A percentile compares a stretch with the other conserved stretches of the same genome.
These are phyloP conservation scores for Porites rus DNA, from an alignment of 92 coral and sea anemone genomes.

Conservation along the genomic window DNA sequence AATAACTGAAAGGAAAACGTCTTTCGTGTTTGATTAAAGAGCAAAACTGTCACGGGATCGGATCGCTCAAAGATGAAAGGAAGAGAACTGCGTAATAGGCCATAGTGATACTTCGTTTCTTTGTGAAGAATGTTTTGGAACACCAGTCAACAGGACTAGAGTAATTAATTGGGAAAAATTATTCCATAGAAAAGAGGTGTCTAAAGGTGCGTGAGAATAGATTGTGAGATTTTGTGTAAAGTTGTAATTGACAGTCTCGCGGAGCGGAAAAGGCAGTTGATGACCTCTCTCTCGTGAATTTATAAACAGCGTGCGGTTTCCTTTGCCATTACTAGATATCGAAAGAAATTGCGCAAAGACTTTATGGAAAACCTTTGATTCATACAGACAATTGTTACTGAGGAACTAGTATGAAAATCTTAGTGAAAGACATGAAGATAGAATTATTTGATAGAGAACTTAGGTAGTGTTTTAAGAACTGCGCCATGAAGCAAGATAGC, in stretches of 20 bases:
- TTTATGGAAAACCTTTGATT: not conserved
- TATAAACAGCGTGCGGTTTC: not conserved
- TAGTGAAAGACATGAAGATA: not conserved
- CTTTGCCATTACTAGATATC: not conserved
- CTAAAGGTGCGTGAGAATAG: not conserved
- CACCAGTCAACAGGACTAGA: constrained; percentile 31
- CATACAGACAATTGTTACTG: not conserved
- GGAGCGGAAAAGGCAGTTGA: not conserved
- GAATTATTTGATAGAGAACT: not conserved
- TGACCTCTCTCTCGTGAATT: not conserved
- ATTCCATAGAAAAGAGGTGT: constrained; percentile 11
- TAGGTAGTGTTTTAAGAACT: not conserved
- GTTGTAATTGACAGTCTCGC: not conserved
- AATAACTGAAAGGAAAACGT: not conserved
- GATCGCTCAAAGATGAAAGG: not conserved
- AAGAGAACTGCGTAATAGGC: too few species aligned
- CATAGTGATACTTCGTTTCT: not conserved
- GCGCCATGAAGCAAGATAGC: not conserved
- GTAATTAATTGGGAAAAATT: constrained; percentile 40
- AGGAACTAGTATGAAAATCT: not conserved
- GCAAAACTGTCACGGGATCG: constrained; percentile 6
- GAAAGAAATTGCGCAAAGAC: not conserved
- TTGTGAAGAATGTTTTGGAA: not conserved
- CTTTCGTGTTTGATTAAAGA: constrained; percentile 8
- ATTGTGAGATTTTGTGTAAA: not conserved